Percentiles rank a stretch among this genome's conserved stretches.
Conservation (phyloP, 2,888 invertebrate species). For the Homarus gammarus region DNA sequence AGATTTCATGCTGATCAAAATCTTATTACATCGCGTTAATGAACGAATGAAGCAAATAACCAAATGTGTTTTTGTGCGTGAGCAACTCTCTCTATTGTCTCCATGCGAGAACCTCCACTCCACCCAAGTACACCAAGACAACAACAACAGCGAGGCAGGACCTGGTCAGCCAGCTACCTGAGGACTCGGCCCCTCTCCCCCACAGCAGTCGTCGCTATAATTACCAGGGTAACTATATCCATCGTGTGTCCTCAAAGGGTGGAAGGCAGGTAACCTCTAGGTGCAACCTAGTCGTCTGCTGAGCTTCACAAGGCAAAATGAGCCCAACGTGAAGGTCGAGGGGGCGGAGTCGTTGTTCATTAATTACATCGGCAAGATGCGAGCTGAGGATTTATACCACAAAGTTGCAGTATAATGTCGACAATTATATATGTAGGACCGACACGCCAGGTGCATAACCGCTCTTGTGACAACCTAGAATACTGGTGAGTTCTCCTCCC, state of each 20-base stretch:
- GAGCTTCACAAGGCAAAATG: conserved; percentile 39
- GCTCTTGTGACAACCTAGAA: neutral
- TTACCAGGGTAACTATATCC: conserved; percentile 46
- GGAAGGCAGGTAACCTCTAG: conserved; percentile 53
- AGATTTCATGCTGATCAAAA: neutral
- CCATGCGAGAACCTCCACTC: no score
- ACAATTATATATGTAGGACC: conserved; percentile 68
- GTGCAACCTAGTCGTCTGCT: conserved; percentile 31
- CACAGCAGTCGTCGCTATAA: conserved; percentile 20
- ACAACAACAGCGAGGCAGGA: neutral
- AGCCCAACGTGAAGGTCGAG: conserved; percentile 46
- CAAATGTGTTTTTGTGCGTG: no score
- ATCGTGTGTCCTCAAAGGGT: conserved; percentile 54
- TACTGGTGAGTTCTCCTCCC: neutral
- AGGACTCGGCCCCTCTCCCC: neutral
- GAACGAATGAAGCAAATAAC: no score
- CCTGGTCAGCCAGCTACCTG: neutral
- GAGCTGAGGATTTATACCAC: conserved; percentile 60
- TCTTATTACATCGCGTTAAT: neutral
- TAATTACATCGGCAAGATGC: conserved; percentile 48
- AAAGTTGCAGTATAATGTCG: conserved; percentile 66
- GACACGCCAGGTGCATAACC: conserved; percentile 54
- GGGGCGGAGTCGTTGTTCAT: conserved; percentile 47
- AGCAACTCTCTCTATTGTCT: no score
- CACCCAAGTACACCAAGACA: no score